Conservation (phyloP, 1,140 invertebrate species). For the Neodiprion lecontei region DNA sequence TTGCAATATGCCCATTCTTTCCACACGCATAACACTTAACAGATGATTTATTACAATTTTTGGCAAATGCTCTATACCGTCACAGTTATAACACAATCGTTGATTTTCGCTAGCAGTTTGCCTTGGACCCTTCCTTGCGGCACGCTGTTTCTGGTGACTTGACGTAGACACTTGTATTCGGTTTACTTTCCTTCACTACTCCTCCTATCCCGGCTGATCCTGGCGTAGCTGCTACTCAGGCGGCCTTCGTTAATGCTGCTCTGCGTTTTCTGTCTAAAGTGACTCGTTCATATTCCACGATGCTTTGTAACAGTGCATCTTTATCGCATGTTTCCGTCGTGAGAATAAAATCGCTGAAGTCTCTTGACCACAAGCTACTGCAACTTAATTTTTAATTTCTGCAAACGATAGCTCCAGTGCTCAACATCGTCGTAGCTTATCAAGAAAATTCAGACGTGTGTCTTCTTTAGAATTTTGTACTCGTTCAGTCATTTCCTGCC, state of each 20-base stretch:
- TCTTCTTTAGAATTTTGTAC: conserved; percentile 20
- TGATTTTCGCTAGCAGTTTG: conserved; percentile 10
- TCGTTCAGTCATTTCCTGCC: conserved; percentile 22
- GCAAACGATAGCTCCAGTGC: neutral
- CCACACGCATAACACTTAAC: conserved; percentile 25
- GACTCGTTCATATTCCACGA: conserved; percentile 11
- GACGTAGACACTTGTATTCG: neutral
- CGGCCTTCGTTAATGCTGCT: neutral
- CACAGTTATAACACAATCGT: conserved; percentile 28
- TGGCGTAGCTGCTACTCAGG: neutral
- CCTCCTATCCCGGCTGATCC: neutral
- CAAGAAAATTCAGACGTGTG: conserved; percentile 22
- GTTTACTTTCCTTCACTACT: neutral
- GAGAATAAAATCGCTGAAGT: conserved; percentile 15
- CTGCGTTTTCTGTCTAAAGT: conserved; percentile 11
- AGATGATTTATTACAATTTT: conserved; percentile 14
- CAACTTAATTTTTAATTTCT: conserved; percentile 23
- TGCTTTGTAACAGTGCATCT: conserved; percentile 16
- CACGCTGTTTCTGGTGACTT: conserved; percentile 3
- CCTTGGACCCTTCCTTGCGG: neutral
- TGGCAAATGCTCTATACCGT: conserved; percentile 22
- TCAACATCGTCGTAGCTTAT: conserved; percentile 24
- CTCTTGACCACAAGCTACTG: conserved; percentile 24
- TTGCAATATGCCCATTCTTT: conserved; percentile 20
- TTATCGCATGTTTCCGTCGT: neutral